These are phyloP conservation scores for Macaria liturata DNA, from an alignment of 2,888 invertebrate species.

Conservation along the genomic window DNA sequence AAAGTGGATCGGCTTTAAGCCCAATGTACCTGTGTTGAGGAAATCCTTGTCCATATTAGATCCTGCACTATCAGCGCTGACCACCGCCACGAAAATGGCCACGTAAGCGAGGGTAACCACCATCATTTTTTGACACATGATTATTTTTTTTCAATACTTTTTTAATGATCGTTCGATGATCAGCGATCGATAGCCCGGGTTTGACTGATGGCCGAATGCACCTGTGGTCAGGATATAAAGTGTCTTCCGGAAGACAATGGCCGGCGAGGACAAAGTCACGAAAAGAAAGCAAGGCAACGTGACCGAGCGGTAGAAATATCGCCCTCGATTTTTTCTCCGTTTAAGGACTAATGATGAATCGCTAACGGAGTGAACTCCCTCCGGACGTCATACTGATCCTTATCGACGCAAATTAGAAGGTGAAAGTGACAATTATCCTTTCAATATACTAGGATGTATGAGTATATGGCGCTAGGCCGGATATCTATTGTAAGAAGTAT, in stretches of 20 bases:
- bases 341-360: constrained; percentile 72
- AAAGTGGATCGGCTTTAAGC: no score
- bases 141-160: constrained; percentile 36
- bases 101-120: constrained; percentile 64
- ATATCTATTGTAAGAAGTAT: no score
- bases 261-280: constrained; percentile 69
- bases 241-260: constrained; percentile 73
- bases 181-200: constrained; percentile 53
- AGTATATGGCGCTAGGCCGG: background rate
- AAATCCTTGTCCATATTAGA: constrained; percentile 48
- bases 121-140: constrained; percentile 69
- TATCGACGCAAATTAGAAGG: constrained; percentile 56
- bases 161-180: constrained; percentile 45
- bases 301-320: constrained; percentile 71
- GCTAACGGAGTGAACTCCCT: constrained; percentile 65
- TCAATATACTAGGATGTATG: constrained; percentile 7
- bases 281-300: constrained; percentile 81
- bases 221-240: constrained; percentile 77
- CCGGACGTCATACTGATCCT: constrained; percentile 61
- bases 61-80: constrained; percentile 58
- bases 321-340: constrained; percentile 62
- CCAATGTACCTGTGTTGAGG: constrained; percentile 57
- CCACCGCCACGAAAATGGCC: constrained; percentile 61
- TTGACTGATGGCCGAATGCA: constrained; percentile 68
- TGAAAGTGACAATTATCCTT: constrained; percentile 59